A percentile compares a stretch with the other conserved stretches of the same genome.
phyloP scores from a whole-genome alignment of 2,797 vertebrate species.

The Crax fasciolata region DNA sequence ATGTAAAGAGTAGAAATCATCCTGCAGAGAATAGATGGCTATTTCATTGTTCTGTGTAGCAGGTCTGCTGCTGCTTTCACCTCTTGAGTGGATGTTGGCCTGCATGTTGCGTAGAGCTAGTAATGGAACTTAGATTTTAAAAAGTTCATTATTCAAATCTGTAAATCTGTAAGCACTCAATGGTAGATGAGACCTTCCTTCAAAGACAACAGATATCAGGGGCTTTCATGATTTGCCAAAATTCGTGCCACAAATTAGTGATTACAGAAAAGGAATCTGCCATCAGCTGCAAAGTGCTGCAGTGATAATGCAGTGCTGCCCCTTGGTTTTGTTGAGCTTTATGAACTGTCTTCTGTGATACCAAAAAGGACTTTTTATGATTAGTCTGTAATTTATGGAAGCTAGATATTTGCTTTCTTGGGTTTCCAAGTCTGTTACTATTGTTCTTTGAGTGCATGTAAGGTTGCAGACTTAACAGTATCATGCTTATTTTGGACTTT shows the following conservation, averaged over 20 bases:
- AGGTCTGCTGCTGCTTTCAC: not conserved
- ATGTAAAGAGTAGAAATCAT: not conserved
- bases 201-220: not conserved
- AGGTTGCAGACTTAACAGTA: not conserved
- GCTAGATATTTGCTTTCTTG: not conserved
- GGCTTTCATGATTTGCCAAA: not conserved
- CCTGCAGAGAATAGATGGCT: not conserved
- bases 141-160: not conserved
- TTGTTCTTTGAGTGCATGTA: not conserved
- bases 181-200: not conserved
- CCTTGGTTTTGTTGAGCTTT: not conserved
- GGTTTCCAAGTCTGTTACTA: not conserved
- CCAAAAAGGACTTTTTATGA: not conserved
- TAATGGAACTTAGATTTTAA: not conserved
- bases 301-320: not conserved
- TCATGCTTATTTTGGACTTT: not conserved
- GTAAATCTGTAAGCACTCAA: not conserved
- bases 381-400: not conserved
- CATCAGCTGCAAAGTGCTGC: not conserved
- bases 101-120: fast-evolving
- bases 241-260: not conserved
- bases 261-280: not conserved
- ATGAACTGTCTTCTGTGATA: not conserved
- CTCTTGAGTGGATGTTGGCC: not conserved
- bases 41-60: fast-evolving